Base-by-base conservation (phyloP, 2,797 vertebrate species). In the Sebastes kiyomatsui region DNA sequence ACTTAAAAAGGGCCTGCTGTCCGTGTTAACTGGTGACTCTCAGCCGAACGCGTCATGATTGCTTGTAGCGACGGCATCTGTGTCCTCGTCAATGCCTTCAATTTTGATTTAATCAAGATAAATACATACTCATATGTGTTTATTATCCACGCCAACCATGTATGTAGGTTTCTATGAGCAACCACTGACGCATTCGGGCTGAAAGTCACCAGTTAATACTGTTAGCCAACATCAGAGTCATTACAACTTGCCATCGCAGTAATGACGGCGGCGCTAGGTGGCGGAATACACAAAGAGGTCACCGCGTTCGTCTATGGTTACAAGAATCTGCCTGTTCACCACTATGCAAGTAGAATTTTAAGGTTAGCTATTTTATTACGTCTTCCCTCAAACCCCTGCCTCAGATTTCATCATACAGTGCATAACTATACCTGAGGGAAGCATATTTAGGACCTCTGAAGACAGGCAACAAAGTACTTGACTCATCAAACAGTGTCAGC, bases 401-500 rank as follows among this genome's bases (percentile, higher is more conserved):
- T 79, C 58, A 67, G 35, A 80, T 80, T 64, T 60, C 58, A 68
- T 75, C 79, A 75, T 38, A 52, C 72, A 25, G 56, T 77, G 27
- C 73, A 2, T 72, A 67, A 77, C 23, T 3, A 30, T 23, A 58
- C 56, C 75, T 77, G 62, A 71, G 66, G 32, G 77, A 81, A 58
- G 33, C 61, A 69, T 55, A 77, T 83, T 79, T 46, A 67, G 59
- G 72, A 75, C 32, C 23, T 70, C 42, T 70, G 67, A 65, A 58
- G 46, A 25, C 58, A 56, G 77, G n/a, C 77, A 72, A 23, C 0
- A 5, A 74, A 72, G 67, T 70, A 64, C 72, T 81, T 77, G 72
- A 83, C 80, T 85, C 71, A 74, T 83, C 74, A 79, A 78, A 77
- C 71, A 70, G 55, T 49, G 66, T 70, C 28, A 28, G 70, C 38